Percentiles rank a stretch among this genome's conserved stretches.
Evolutionary conservation across 1,140 invertebrate species (phyloP).

Genomic region (Eriosoma lanigerum): DNA sequence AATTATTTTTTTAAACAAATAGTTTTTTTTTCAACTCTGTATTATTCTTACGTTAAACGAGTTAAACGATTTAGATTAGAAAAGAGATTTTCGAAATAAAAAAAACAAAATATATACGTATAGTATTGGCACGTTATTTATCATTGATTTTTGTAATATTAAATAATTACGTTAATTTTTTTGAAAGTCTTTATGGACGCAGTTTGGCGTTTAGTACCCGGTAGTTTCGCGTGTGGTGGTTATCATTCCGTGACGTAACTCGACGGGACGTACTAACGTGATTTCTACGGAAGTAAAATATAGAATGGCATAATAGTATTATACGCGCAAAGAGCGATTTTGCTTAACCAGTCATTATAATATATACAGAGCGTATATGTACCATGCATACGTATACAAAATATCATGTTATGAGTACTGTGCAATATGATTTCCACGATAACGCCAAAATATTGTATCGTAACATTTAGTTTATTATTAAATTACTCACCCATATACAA

Average conservation of each 20-base stretch:
- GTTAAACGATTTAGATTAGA: too few relatives aligned
- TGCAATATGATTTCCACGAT: too few relatives aligned
- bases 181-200: not conserved
- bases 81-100: too few relatives aligned
- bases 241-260: slow-evolving; percentile 28
- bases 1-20: too few relatives aligned
- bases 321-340: not conserved
- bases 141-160: not conserved
- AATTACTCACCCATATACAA: not conserved
- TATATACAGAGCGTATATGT: not conserved
- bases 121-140: too few relatives aligned
- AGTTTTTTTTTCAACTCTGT: too few relatives aligned
- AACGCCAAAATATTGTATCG: too few relatives aligned
- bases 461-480: not conserved
- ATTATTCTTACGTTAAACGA: not conserved
- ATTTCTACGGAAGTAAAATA: slow-evolving; percentile 38
- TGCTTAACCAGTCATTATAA: not conserved
- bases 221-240: not conserved
- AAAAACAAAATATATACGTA: too few relatives aligned
- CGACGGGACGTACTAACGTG: not conserved
- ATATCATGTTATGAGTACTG: too few relatives aligned
- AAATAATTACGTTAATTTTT: not conserved
- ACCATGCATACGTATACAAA: not conserved
- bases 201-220: not conserved
- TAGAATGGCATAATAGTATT: not conserved